phyloP scores from a whole-genome alignment of 2,888 invertebrate species.

The Epsilonema sp. region DNA sequence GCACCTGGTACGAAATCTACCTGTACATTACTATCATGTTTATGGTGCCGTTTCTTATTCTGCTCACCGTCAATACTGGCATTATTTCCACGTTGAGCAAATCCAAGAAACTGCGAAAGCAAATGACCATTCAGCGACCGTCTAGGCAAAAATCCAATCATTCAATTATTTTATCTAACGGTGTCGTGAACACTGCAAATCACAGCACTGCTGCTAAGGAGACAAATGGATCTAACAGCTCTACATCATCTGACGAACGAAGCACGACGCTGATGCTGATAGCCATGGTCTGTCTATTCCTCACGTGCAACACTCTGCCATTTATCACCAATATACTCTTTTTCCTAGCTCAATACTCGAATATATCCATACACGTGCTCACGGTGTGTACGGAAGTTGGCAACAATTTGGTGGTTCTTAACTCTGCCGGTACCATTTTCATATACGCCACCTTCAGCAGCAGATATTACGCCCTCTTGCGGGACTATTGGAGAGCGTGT shows the following conservation, averaged over 20 bases:
- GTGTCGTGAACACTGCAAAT: too few relatives aligned
- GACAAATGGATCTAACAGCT: too few relatives aligned
- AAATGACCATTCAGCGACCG: too few relatives aligned
- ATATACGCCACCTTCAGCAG: conserved; percentile 23
- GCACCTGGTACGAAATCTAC: neutral
- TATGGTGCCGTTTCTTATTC: neutral
- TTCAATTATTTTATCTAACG: too few relatives aligned
- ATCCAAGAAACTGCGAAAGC: neutral
- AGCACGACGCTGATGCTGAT: conserved; percentile 3
- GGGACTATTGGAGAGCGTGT: too few relatives aligned
- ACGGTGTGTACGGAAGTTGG: conserved; percentile 15
- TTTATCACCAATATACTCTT: conserved; percentile 2
- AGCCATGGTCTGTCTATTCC: conserved; percentile 1
- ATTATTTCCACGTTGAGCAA: neutral
- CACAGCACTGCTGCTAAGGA: too few relatives aligned
- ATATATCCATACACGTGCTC: neutral
- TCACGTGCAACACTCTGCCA: conserved; percentile 1
- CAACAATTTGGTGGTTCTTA: conserved; percentile 23
- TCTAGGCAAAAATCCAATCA: too few relatives aligned
- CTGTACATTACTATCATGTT: neutral
- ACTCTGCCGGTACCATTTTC: conserved; percentile 24
- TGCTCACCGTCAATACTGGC: neutral
- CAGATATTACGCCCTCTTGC: conserved; percentile 23
- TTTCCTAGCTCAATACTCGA: neutral
- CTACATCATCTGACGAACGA: too few relatives aligned